Conservation (phyloP, 2,797 vertebrate genomes). For the Thunnus albacares region DNA sequence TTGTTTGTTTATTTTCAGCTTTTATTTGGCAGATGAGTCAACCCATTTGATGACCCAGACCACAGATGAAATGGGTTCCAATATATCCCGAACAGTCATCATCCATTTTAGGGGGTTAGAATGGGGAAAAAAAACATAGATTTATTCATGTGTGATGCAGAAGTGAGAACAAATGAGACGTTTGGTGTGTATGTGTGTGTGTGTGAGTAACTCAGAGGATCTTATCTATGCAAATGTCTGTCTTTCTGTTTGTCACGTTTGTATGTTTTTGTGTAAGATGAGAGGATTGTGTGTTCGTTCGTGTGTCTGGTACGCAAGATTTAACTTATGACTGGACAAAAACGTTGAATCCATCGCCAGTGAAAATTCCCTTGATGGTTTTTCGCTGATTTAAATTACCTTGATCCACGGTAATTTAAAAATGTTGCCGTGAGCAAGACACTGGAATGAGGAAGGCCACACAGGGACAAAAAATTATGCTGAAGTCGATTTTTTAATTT, state of each 20-base stretch:
- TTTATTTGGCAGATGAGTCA: slow-evolving; percentile 11
- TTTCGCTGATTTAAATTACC: slow-evolving; percentile 40
- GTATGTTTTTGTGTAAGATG: neutral
- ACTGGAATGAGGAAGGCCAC: slow-evolving; percentile 26
- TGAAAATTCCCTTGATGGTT: neutral
- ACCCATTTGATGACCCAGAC: slow-evolving; percentile 10
- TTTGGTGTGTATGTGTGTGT: neutral
- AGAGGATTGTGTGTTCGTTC: neutral
- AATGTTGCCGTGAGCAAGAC: slow-evolving; percentile 47
- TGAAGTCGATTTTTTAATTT: slow-evolving; percentile 48
- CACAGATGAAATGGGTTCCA: neutral
- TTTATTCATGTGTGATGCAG: neutral
- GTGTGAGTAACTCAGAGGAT: neutral
- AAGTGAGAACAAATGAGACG: slow-evolving; percentile 11
- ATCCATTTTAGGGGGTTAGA: neutral
- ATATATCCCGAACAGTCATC: slow-evolving; percentile 21
- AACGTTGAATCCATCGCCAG: slow-evolving; percentile 11
- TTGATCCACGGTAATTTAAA: slow-evolving; percentile 54
- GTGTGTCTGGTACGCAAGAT: neutral
- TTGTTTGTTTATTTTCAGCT: neutral
- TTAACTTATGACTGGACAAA: slow-evolving; percentile 1
- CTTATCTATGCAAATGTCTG: neutral
- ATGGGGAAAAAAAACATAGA: slow-evolving; percentile 11
- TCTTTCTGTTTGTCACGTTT: neutral
- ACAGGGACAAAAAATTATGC: slow-evolving; percentile 20